Evolutionary conservation across 2,113 vertebrate species (phyloP).

Genomic region (Syngnathus scovelli): DNA sequence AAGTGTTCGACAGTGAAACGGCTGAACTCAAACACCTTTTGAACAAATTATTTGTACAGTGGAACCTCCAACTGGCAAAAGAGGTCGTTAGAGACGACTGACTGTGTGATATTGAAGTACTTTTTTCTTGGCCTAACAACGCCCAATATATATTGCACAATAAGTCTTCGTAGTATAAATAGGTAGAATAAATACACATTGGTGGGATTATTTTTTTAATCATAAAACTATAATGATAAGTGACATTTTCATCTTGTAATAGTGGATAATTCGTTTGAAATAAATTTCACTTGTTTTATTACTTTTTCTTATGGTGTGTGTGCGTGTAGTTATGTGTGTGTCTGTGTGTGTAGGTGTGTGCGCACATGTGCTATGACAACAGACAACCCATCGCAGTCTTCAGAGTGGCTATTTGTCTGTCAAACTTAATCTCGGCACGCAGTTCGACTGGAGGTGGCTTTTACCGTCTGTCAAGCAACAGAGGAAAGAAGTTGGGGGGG

Average conservation of each 20-base stretch:
- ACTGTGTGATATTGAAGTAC: too few relatives aligned
- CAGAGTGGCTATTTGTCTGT: conserved; percentile 61
- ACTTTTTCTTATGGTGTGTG: not conserved
- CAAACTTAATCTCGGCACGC: conserved; percentile 53
- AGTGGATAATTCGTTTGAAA: too few relatives aligned
- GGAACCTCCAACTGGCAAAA: too few relatives aligned
- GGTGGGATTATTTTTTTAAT: not conserved
- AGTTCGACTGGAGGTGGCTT: conserved; percentile 46
- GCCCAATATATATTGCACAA: too few relatives aligned
- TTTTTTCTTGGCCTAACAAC: too few relatives aligned
- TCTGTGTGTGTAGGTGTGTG: conserved; percentile 20
- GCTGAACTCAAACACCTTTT: not conserved
- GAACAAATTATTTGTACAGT: not conserved
- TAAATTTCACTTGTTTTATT: too few relatives aligned
- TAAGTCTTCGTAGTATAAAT: not conserved
- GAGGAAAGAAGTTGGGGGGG: not conserved
- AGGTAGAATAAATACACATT: not conserved
- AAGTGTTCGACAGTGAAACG: not conserved
- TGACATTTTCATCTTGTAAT: too few relatives aligned
- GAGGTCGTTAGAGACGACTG: too few relatives aligned
- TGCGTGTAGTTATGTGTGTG: not conserved
- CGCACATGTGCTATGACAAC: conserved; percentile 47
- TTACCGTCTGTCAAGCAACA: conserved; percentile 49
- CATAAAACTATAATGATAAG: not conserved
- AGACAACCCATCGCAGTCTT: conserved; percentile 39